These are phyloP conservation scores for Sphenodon punctatus DNA, from an alignment of 2,797 vertebrate species.

Conservation along the genomic window DNA sequence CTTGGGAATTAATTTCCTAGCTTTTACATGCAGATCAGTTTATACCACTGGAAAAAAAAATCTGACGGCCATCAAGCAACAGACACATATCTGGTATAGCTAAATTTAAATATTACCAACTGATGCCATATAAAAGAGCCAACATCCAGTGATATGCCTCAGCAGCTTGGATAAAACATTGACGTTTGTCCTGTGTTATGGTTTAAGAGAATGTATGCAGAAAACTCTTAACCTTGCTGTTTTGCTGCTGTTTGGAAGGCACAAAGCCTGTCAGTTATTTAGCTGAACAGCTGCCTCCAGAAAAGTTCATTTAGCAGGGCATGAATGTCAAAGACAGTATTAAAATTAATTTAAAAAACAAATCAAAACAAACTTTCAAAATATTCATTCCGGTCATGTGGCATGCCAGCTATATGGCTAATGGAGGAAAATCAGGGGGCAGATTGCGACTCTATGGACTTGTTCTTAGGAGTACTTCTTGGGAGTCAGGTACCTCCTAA, in stretches of 20 bases:
- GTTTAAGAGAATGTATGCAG: background rate
- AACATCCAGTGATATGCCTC: background rate
- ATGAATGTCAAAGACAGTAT: background rate
- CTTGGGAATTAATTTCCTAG: conserved; percentile 48
- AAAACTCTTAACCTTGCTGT: background rate
- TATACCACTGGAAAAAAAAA: conserved; percentile 39
- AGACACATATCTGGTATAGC: conserved; percentile 2
- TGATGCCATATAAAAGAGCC: background rate
- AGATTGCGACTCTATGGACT: no score
- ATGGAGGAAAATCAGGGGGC: no score
- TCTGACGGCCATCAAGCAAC: conserved; percentile 42
- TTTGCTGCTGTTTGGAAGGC: background rate
- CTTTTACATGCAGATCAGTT: conserved; percentile 46
- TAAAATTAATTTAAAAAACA: no score
- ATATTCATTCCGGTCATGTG: no score
- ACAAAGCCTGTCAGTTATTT: background rate
- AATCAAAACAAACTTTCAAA: no score
- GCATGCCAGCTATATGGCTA: no score
- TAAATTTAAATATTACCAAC: background rate
- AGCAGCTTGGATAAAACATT: background rate
- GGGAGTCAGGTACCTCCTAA: no score
- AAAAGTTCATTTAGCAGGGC: background rate
- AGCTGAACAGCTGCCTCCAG: background rate
- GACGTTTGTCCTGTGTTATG: background rate
- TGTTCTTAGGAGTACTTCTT: no score